Percentiles rank a stretch among this genome's conserved stretches.
phyloP scores from a whole-genome alignment of 2,797 vertebrate species.

The Sebastes nivosus region DNA sequence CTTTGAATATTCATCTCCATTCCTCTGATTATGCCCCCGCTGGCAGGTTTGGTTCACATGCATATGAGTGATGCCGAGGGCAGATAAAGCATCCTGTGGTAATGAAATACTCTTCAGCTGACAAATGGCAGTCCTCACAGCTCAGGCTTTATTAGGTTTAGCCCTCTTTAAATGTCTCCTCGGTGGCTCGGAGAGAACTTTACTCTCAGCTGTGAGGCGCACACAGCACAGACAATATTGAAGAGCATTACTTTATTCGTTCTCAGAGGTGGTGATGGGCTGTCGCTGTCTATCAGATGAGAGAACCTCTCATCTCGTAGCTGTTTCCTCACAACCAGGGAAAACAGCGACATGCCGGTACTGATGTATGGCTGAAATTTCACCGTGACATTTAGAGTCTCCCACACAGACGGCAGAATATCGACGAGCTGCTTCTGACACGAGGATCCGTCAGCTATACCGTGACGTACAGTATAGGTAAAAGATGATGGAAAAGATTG shows the following conservation, averaged over 20 bases:
- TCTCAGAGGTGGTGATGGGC: slow-evolving; percentile 1
- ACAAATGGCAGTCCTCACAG: slow-evolving; percentile 51
- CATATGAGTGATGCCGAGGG: slow-evolving; percentile 42
- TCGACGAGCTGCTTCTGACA: slow-evolving; percentile 21
- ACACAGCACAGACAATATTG: background rate
- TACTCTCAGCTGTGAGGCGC: slow-evolving; percentile 1
- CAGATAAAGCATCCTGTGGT: slow-evolving; percentile 44
- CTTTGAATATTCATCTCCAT: slow-evolving; percentile 42
- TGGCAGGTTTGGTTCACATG: slow-evolving; percentile 43
- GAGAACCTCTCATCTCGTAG: slow-evolving; percentile 1
- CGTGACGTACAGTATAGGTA: background rate
- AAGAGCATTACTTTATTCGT: slow-evolving; percentile 18
- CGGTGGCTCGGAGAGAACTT: slow-evolving; percentile 33
- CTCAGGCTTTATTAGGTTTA: slow-evolving; percentile 59
- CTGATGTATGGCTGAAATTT: slow-evolving; percentile 41
- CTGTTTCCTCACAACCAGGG: background rate
- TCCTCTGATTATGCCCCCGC: slow-evolving; percentile 27
- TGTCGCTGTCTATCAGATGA: background rate
- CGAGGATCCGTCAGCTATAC: slow-evolving; percentile 10
- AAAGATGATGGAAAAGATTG: slow-evolving; percentile 30
- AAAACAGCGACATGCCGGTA: background rate
- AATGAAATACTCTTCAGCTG: slow-evolving; percentile 64
- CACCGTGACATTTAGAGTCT: slow-evolving; percentile 52
- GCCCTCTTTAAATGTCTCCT: slow-evolving; percentile 45
- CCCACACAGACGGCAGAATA: slow-evolving; percentile 3